Conservation (phyloP, 2,797 vertebrate genomes). For the Percopsis omiscomaycus region DNA sequence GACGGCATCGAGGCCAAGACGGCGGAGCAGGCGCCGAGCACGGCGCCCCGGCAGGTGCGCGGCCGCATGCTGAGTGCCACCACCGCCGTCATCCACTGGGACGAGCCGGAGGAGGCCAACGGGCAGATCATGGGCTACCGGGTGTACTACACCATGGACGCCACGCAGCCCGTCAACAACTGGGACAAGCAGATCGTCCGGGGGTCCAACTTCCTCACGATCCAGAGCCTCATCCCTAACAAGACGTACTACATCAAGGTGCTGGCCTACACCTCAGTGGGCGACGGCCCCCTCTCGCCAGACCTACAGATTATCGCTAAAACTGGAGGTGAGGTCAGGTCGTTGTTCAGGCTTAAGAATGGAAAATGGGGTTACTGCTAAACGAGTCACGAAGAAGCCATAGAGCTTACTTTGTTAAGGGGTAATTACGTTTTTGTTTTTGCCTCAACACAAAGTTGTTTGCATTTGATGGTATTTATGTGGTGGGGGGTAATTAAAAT, state of each 20-base stretch:
- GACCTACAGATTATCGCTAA: conserved; percentile 98
- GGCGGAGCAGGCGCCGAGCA: conserved; percentile 96
- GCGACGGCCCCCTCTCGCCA: conserved; percentile 93
- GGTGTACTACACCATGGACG: conserved; percentile 95
- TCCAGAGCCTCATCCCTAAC: conserved; percentile 92
- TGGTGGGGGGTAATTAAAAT: too few species aligned
- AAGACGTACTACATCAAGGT: conserved; percentile 97
- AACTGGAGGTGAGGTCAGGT: conserved; percentile 87
- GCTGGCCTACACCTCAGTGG: conserved; percentile 95
- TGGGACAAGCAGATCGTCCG: conserved; percentile 98
- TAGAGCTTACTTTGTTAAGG: too few species aligned
- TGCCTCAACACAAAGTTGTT: too few species aligned
- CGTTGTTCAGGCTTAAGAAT: not conserved
- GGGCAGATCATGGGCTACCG: conserved; percentile 97
- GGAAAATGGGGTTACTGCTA: not conserved
- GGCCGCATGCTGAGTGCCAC: conserved; percentile 97
- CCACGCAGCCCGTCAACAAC: conserved; percentile 87
- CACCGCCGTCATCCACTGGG: conserved; percentile 97
- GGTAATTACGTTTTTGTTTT: too few species aligned
- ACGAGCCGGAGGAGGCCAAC: conserved; percentile 95
- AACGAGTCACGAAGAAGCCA: not conserved
- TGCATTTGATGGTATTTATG: too few species aligned
- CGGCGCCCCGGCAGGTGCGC: conserved; percentile 91
- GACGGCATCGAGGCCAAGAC: conserved; percentile 93
- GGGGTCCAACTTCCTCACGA: conserved; percentile 91